These are phyloP conservation scores for Neogobius melanostomus DNA, from an alignment of 2,113 vertebrate species.

Conservation along the genomic window DNA sequence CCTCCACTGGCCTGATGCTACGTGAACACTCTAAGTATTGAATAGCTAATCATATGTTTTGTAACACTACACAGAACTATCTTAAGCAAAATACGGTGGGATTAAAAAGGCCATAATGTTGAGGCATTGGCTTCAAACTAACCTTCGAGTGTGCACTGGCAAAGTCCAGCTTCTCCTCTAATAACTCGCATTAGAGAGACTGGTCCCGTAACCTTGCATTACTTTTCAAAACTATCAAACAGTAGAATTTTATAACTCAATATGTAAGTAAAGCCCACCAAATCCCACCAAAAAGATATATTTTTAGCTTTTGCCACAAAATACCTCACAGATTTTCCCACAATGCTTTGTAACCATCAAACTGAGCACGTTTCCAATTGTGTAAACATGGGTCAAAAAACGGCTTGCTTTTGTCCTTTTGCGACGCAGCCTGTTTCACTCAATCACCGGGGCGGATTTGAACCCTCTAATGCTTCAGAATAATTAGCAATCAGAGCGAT, in stretches of 20 bases:
- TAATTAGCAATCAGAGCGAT: conserved; percentile 38
- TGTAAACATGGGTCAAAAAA: not conserved
- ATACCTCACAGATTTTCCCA: not conserved
- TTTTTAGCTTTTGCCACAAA: not conserved
- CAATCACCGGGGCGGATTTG: conserved; percentile 20
- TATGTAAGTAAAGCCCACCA: no score
- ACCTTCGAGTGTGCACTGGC: no score
- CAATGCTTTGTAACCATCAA: conserved; percentile 1
- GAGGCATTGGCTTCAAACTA: no score
- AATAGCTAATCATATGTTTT: not conserved
- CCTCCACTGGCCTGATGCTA: conserved; percentile 56
- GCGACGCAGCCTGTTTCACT: conserved; percentile 23
- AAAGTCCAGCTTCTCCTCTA: no score
- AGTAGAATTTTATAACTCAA: no score
- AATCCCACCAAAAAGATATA: not conserved
- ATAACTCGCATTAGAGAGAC: not conserved
- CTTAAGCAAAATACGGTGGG: no score
- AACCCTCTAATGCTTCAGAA: conserved; percentile 11
- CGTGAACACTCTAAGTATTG: not conserved
- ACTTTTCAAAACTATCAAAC: conserved; percentile 52
- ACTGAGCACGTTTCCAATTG: conserved; percentile 4
- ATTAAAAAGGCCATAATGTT: no score
- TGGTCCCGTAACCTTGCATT: conserved; percentile 49
- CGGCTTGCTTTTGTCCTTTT: conserved; percentile 12
- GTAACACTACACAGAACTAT: not conserved